Evolutionary conservation across 2,113 vertebrate species (phyloP).

Genomic region (Aleadryas rufinucha): DNA sequence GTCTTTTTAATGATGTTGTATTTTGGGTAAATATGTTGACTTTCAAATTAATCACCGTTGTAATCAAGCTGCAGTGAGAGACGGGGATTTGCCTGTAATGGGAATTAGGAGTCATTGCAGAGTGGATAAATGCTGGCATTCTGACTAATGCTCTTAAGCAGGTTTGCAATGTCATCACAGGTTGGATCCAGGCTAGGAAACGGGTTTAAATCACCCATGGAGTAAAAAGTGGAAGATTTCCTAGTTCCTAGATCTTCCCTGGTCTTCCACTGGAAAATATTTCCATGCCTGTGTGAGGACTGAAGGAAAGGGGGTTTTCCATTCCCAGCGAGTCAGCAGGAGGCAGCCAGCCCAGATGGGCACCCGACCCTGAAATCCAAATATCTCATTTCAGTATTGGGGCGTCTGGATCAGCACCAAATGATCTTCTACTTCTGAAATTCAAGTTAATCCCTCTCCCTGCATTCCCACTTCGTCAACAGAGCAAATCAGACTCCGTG

Average conservation of each 20-base stretch:
- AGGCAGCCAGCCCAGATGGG: background rate
- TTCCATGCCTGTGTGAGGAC: background rate
- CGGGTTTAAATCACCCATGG: background rate
- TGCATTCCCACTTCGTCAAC: background rate
- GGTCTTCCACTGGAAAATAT: background rate
- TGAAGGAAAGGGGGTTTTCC: background rate
- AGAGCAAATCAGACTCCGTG: background rate
- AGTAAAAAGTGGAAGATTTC: background rate
- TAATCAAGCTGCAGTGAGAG: slow-evolving; percentile 43
- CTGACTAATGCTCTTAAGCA: slow-evolving; percentile 33
- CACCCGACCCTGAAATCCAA: background rate
- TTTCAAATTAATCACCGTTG: slow-evolving; percentile 55
- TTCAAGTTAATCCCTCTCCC: background rate
- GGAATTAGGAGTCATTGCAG: slow-evolving; percentile 54
- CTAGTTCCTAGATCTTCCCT: background rate
- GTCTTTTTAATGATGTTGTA: slow-evolving; percentile 56
- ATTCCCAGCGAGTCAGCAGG: background rate
- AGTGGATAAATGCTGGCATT: slow-evolving; percentile 46
- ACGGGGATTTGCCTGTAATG: slow-evolving; percentile 37
- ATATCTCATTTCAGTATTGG: background rate
- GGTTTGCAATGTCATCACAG: slow-evolving; percentile 6
- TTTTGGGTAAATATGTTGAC: slow-evolving; percentile 62
- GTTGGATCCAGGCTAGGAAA: background rate
- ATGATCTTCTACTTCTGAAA: background rate
- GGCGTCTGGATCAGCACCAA: background rate